A percentile compares a stretch with the other conserved stretches of the same genome.
Conservation (phyloP, 2,113 vertebrate species). For the Ascaphus truei region DNA sequence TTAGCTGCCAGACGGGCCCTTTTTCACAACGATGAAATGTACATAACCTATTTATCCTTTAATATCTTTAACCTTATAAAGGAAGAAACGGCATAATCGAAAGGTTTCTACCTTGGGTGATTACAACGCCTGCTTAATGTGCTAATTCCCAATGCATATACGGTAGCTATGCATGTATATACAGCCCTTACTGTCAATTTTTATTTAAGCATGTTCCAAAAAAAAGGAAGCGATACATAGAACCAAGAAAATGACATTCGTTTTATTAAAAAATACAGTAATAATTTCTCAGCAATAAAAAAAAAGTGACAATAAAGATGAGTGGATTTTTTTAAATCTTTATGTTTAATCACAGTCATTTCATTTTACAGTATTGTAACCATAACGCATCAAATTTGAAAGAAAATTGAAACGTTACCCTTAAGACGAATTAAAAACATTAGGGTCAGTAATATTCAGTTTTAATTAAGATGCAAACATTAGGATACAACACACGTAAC, state of each 20-base stretch:
- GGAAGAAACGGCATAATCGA: too few relatives aligned
- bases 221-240: slow-evolving; percentile 36
- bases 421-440: slow-evolving; percentile 41
- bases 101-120: too few relatives aligned
- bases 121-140: too few relatives aligned
- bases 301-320: slow-evolving; percentile 47
- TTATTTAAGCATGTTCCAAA: too few relatives aligned
- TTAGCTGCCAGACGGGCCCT: too few relatives aligned
- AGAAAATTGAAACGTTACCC: slow-evolving; percentile 39
- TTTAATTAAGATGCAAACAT: slow-evolving; percentile 46
- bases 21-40: too few relatives aligned
- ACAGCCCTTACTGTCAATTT: too few relatives aligned
- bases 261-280: slow-evolving; percentile 58
- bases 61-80: too few relatives aligned
- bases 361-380: slow-evolving; percentile 23
- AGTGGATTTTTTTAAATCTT: slow-evolving; percentile 31
- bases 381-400: slow-evolving; percentile 43
- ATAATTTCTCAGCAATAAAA: slow-evolving; percentile 50
- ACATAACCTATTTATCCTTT: too few relatives aligned
- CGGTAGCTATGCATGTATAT: too few relatives aligned
- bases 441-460: slow-evolving; percentile 43
- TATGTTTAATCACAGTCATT: slow-evolving; percentile 21
- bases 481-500: slow-evolving; percentile 39
- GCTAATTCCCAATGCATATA: too few relatives aligned
- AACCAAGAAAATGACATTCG: slow-evolving; percentile 45